Conservation (phyloP, 1,140 invertebrate species). For the Euborellia annulipes region DNA sequence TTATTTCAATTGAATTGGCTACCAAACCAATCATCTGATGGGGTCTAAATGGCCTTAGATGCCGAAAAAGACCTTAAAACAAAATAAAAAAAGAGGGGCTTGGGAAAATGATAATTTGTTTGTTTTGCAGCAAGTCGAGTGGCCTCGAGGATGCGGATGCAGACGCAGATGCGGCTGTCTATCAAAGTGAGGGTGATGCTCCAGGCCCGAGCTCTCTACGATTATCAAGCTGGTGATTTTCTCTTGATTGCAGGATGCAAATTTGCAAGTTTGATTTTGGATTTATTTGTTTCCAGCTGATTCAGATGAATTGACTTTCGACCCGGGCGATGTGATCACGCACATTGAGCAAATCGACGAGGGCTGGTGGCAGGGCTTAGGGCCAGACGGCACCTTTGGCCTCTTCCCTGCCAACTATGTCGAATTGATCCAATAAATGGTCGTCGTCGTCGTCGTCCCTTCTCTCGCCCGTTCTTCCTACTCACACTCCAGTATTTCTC, state of each 20-base stretch:
- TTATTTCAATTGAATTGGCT: too few relatives aligned
- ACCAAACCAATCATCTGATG: too few relatives aligned
- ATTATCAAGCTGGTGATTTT: conserved; percentile 77
- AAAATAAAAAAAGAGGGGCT: too few relatives aligned
- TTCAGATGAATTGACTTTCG: conserved; percentile 91
- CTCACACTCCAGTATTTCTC: too few relatives aligned
- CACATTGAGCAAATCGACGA: conserved; percentile 90
- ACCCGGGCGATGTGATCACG: conserved; percentile 88
- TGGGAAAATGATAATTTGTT: too few relatives aligned
- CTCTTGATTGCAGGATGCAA: neutral
- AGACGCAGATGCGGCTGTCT: conserved; percentile 31
- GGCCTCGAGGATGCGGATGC: neutral
- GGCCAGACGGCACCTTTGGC: conserved; percentile 72
- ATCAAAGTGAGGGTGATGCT: conserved; percentile 20
- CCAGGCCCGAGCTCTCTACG: conserved; percentile 74
- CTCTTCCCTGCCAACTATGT: conserved; percentile 96
- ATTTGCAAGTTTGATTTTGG: conserved; percentile 11
- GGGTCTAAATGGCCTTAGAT: too few relatives aligned
- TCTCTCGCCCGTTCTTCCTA: too few relatives aligned
- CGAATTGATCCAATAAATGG: conserved; percentile 37
- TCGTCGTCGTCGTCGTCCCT: too few relatives aligned
- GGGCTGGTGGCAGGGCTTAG: conserved; percentile 94
- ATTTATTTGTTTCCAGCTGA: conserved; percentile 49
- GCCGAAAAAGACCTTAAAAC: too few relatives aligned
- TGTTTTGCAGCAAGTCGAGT: too few relatives aligned